These are phyloP conservation scores for Willowsia nigromaculata DNA, from an alignment of 2,888 invertebrate species.

Conservation along the genomic window DNA sequence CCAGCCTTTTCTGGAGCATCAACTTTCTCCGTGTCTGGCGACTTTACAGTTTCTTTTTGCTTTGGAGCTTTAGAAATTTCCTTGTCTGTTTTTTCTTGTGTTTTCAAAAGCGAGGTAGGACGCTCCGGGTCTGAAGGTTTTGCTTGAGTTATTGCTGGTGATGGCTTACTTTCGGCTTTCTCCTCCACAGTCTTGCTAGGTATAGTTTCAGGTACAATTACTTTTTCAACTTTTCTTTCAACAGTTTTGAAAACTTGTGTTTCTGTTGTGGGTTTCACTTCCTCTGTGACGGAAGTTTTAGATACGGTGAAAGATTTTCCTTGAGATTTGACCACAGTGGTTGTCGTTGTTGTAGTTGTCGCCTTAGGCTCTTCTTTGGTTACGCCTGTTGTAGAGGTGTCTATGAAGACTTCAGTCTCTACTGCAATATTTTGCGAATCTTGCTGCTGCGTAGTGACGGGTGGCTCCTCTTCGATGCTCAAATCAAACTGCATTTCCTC, in stretches of 20 bases:
- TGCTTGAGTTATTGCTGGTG: not conserved
- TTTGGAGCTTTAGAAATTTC: slow-evolving; percentile 10
- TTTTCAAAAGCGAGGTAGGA: not conserved
- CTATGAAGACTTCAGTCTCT: slow-evolving; percentile 57
- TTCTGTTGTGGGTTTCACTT: slow-evolving; percentile 45
- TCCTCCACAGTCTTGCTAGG: not conserved
- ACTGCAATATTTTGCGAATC: slow-evolving; percentile 3
- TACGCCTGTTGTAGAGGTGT: slow-evolving; percentile 6
- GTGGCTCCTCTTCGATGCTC: slow-evolving; percentile 77
- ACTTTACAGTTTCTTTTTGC: slow-evolving; percentile 48
- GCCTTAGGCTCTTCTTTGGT: slow-evolving; percentile 10
- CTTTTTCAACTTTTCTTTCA: slow-evolving; percentile 39
- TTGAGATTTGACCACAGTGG: slow-evolving; percentile 27
- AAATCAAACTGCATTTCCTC: slow-evolving; percentile 78
- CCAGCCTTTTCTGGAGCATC: slow-evolving; percentile 73
- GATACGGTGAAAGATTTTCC: slow-evolving; percentile 61
- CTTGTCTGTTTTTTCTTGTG: not conserved
- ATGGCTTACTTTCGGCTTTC: no score
- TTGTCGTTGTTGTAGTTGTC: slow-evolving; percentile 40
- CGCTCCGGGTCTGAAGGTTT: not conserved
- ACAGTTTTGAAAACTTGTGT: slow-evolving; percentile 42
- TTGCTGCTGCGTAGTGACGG: slow-evolving; percentile 29
- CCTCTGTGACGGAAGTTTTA: slow-evolving; percentile 58
- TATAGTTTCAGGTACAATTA: not conserved
- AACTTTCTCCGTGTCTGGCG: slow-evolving; percentile 72